Percentiles rank a stretch among this genome's conserved stretches.
Evolutionary conservation across 37 sponge, comb jelly and placozoan species (phyloP).

Genomic region (Spongilla lacustris): DNA sequence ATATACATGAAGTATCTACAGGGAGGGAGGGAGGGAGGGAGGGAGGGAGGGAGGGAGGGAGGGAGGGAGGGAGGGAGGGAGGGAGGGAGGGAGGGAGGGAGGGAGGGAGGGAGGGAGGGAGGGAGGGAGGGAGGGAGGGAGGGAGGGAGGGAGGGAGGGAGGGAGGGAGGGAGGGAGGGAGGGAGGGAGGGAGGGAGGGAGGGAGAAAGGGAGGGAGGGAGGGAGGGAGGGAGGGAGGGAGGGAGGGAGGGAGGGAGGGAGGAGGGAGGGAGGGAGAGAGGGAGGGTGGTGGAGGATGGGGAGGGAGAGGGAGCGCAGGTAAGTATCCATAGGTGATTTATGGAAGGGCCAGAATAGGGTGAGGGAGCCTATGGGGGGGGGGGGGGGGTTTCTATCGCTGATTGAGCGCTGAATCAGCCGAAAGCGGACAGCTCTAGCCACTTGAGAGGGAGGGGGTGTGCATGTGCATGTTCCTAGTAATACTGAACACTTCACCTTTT

Average conservation of each 20-base stretch:
- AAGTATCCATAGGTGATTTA: slow-evolving; percentile 90
- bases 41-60: slow-evolving; percentile 15
- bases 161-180: neutral
- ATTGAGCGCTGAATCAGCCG: too few species aligned
- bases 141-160: neutral
- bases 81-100: neutral
- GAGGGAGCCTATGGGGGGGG: slow-evolving; percentile 5
- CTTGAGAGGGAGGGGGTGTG: too few species aligned
- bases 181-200: neutral
- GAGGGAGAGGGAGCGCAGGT: too few species aligned
- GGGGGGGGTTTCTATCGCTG: too few species aligned
- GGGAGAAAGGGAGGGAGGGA: neutral
- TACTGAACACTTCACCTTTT: too few species aligned
- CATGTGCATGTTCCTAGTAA: too few species aligned
- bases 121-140: neutral
- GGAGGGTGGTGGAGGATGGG: slow-evolving; percentile 79
- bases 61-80: neutral
- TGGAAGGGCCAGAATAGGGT: slow-evolving; percentile 30
- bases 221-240: neutral
- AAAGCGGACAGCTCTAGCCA: too few species aligned
- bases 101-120: neutral
- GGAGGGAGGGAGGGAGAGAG: neutral
- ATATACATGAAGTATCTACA: slow-evolving; percentile 90
- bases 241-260: neutral
- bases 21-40: neutral